Conservation (phyloP, 1,140 invertebrate genomes). For the Psix sp. region DNA sequence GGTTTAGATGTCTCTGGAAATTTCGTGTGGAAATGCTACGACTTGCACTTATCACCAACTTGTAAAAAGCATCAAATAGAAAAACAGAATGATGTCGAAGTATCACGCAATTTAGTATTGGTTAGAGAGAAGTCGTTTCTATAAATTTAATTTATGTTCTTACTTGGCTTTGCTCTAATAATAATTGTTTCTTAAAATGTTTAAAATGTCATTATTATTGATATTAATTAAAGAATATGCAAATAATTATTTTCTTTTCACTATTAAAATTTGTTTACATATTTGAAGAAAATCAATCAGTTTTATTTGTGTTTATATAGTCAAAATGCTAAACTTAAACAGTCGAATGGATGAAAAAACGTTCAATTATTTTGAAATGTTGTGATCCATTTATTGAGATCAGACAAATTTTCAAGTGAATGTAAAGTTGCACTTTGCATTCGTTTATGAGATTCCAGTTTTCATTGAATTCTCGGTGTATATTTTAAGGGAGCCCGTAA, state of each 20-base stretch:
- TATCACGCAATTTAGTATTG: too few species aligned
- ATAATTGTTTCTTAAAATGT: too few species aligned
- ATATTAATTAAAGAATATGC: too few species aligned
- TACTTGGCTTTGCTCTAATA: too few species aligned
- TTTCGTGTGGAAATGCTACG: conserved; percentile 44
- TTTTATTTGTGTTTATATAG: conserved; percentile 15
- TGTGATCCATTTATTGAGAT: background rate
- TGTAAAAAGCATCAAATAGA: conserved; percentile 44
- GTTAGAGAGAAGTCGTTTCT: too few species aligned
- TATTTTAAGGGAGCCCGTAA: conserved; percentile 25
- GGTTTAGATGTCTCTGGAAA: conserved; percentile 36
- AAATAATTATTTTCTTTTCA: too few species aligned
- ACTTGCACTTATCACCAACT: conserved; percentile 52
- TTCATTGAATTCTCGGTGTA: conserved; percentile 32
- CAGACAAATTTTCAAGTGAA: conserved; percentile 6
- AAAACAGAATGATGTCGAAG: background rate
- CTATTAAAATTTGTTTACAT: too few species aligned
- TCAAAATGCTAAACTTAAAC: conserved; percentile 19
- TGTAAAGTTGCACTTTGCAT: conserved; percentile 28
- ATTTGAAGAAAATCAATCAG: background rate
- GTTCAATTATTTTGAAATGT: too few species aligned
- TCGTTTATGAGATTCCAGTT: conserved; percentile 41
- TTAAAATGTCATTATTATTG: too few species aligned
- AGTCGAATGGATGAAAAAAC: conserved; percentile 9
- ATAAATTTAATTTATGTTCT: too few species aligned